Evolutionary conservation across 2,888 invertebrate species (phyloP).

Genomic region (Macrophya annulata): DNA sequence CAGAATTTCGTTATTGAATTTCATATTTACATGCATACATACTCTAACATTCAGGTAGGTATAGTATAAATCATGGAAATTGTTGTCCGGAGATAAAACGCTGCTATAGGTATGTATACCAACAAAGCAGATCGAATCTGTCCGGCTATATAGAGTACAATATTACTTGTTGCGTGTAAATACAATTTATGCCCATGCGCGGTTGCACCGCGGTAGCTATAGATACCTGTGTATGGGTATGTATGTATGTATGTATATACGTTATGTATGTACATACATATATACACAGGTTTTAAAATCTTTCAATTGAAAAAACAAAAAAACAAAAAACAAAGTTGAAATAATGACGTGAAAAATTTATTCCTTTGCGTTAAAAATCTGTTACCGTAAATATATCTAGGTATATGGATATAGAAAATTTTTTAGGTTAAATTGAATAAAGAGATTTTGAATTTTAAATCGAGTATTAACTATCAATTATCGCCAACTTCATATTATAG

Average conservation of each 20-base stretch:
- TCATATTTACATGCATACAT: neutral
- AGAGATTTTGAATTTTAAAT: too few species aligned
- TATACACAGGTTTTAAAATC: neutral
- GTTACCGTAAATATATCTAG: too few species aligned
- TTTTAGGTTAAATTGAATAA: too few species aligned
- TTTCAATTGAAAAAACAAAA: neutral
- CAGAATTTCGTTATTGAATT: neutral
- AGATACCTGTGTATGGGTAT: too few species aligned
- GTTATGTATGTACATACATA: neutral
- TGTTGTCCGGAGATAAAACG: conserved; percentile 9
- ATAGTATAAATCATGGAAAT: conserved; percentile 11
- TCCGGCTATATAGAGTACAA: conserved; percentile 19
- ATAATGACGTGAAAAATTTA: neutral
- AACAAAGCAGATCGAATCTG: conserved; percentile 24
- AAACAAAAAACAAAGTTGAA: too few species aligned
- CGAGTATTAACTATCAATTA: too few species aligned
- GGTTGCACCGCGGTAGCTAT: too few species aligned
- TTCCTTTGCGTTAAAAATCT: neutral
- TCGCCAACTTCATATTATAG: too few species aligned
- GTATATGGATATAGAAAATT: too few species aligned
- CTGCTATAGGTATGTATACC: neutral
- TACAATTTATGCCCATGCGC: conserved; percentile 27
- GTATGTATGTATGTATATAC: too few species aligned
- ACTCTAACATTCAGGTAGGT: neutral
- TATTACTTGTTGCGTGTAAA: conserved; percentile 44